A percentile compares a stretch with the other conserved stretches of the same genome.
Evolutionary conservation across 2,113 vertebrate genomes (phyloP).

Genomic region (Callipepla squamata): DNA sequence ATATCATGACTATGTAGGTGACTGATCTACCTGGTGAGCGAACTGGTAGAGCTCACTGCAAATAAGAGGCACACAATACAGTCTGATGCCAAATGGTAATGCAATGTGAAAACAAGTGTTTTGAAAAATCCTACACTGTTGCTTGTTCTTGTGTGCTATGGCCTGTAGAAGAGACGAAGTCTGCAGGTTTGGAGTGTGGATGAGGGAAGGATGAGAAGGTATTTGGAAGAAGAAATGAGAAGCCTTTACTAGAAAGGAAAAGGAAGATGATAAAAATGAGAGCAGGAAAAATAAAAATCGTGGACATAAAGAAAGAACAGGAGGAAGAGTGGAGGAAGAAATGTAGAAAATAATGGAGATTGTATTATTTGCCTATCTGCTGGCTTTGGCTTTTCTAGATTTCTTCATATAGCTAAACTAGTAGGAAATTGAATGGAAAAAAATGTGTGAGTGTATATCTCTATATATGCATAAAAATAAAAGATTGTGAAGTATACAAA

Average conservation of each 20-base stretch:
- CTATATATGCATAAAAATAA: background rate
- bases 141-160: fast-evolving
- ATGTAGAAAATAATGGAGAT: background rate
- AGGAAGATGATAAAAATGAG: background rate
- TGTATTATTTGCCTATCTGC: background rate
- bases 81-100: background rate
- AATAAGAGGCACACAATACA: fast-evolving
- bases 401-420: background rate
- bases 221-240: background rate
- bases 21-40: background rate
- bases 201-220: background rate
- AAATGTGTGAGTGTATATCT: background rate
- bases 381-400: background rate
- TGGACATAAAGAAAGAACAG: background rate
- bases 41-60: background rate
- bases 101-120: background rate
- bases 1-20: background rate
- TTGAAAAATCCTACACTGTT: background rate
- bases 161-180: background rate
- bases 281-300: background rate
- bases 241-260: background rate
- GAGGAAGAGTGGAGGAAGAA: background rate
- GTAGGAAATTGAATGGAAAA: background rate
- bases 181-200: background rate
- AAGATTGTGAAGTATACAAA: background rate